Base-by-base conservation (phyloP, 2,113 vertebrate species). In the Dryoscopus gambensis region DNA sequence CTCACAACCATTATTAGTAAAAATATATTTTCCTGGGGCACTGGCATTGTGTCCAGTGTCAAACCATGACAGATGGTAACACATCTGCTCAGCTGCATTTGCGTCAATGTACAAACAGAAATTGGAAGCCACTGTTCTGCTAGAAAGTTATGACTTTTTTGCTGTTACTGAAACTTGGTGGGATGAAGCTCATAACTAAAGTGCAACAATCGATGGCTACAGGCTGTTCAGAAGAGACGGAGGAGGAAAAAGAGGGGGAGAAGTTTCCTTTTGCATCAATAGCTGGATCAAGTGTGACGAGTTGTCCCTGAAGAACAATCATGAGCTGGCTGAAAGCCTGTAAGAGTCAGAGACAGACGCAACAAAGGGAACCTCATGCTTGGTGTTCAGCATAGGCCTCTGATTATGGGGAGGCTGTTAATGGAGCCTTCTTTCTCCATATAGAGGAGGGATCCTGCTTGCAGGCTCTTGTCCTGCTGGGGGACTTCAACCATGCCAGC, bases 381-480 rank as follows among this genome's bases (percentile, higher is more conserved):
- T 31, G 3, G 3, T 56, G 19, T 40, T 63, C 65, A 64, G 14
- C 17, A 31, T 9, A 71, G 30, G 11, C 15, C 9, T 2, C 7
- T 42, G 25, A 56, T 35, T 6, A 71, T 42, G 3, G 3, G 9
- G 5, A 70, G 3, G 17, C 11, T 53, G 12, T 47, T 71, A 31
- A 40, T 35, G 42, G 52, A 46, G 15, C 11, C 15, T 27, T 71
- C n/a, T 40, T 47, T 23, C 40, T 30, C 33, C 9, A 25, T 7
- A 10, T 5, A 49, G 17, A 80, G 18, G 14, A 64, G 9, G 3
- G 19, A 35, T 42, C 9, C 8, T 0, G 0, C 13, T 63, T 2
- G 0, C 25, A 64, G 30, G 40, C 30, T 40, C 19, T 28, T 39
- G 27, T 30, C 75, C 40, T 71, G 42, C 15, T 53, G 18, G 15